Evolutionary conservation across 2,113 vertebrate species (phyloP), one percentile per base, ranked within the genome.

Genomic region (Zootoca vivipara): DNA sequence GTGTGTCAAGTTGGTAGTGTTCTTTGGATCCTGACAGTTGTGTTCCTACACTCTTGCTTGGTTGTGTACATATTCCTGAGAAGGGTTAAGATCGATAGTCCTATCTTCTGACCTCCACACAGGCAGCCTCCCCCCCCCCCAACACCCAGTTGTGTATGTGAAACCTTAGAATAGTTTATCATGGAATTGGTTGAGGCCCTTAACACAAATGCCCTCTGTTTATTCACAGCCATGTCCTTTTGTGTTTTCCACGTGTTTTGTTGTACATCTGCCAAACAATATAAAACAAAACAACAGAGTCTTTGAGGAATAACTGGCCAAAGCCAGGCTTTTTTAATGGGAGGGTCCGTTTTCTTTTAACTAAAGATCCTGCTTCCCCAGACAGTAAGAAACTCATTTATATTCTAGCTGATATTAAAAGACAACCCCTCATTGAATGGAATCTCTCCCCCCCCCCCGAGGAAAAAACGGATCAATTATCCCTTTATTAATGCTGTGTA

Each of bases 381-480:
- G 56, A 77, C 26, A 74, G 78, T 92, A 87, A 62, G 90, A 87
- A 83, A 46, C 0, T 1, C 79, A 94, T 87, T 86, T 42, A 3
- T 85, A 84, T 70, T 78, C 24, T 58, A 12, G 56, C 9, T 89
- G 7, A 0, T 89, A 42, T 74, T 86, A 77, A 13, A 78, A 77
- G 46, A 33, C 1, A 10, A 40, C 89, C 67, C 58, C 30, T 65
- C 12, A 33, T 40, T 72, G 65, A 75, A 10, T 28, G 0, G 7
- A 1, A 0, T 9, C 22, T 30, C n/a, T 58, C 33, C 12, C n/a
- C 24, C 46, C 8, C 5, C 64, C 88, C 78, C 89, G 62, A 24
- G 16, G 2, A 18, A 40, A 7, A 70, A 58, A 72, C 7, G 33
- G 38, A 0, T 72, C 86, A 4, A 6, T 73, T 18, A n/a, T 20